These are phyloP conservation scores for Buphagus erythrorhynchus DNA, from an alignment of 2,797 vertebrate species.

Conservation along the genomic window DNA sequence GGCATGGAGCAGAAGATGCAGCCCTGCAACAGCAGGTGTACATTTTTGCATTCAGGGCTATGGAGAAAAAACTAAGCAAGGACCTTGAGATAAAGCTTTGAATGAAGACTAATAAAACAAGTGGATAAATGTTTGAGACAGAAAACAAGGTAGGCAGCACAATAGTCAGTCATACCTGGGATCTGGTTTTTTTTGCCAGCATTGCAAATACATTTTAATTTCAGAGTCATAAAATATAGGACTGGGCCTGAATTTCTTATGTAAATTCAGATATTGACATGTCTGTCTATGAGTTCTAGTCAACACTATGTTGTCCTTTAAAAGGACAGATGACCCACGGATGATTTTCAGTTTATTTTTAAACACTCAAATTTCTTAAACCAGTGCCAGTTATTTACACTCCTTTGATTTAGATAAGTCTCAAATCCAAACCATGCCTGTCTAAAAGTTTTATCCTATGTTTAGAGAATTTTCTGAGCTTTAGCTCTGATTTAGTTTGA, in stretches of 20 bases:
- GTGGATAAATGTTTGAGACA: not conserved
- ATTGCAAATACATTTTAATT: not conserved
- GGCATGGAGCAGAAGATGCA: not conserved
- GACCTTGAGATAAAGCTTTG: not conserved
- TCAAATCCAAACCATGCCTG: not conserved
- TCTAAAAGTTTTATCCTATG: not conserved
- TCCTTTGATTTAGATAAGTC: not conserved
- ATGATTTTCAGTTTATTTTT: not conserved
- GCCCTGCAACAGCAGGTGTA: not conserved
- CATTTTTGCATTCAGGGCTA: not conserved
- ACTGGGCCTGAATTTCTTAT: not conserved
- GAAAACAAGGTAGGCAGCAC: not conserved
- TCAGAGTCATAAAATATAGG: not conserved
- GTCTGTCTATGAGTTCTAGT: not conserved
- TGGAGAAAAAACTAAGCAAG: not conserved
- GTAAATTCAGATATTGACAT: not conserved
- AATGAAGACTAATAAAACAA: not conserved
- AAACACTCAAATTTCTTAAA: not conserved
- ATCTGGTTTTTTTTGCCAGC: not conserved
- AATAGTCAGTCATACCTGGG: not conserved
- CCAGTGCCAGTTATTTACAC: not conserved
- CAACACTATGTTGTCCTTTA: not conserved
- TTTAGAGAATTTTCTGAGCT: not conserved
- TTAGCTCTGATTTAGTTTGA: not conserved
- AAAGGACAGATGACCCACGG: not conserved